Conservation (phyloP, 2,888 invertebrate genomes). For the Oeneis ivallda region DNA sequence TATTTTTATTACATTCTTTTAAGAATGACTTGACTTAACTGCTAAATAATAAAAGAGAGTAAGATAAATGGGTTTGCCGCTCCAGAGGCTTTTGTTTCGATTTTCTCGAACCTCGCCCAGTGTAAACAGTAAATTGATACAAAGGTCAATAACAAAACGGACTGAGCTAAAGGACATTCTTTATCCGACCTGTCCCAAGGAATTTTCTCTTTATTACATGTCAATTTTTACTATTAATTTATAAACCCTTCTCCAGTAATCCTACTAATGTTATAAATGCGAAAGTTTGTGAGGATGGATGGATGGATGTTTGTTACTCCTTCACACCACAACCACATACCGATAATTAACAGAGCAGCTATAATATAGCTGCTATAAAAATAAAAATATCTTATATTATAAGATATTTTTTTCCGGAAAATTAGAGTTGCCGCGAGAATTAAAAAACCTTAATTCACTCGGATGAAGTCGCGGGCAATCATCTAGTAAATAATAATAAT, state of each 20-base stretch:
- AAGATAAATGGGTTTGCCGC: conserved; percentile 36
- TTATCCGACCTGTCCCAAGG: conserved; percentile 12
- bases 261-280: too few relatives aligned
- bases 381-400: too few relatives aligned
- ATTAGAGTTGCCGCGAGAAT: too few relatives aligned
- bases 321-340: too few relatives aligned
- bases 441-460: too few relatives aligned
- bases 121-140: conserved; percentile 37
- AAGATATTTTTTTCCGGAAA: too few relatives aligned
- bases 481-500: too few relatives aligned
- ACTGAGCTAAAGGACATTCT: conserved; percentile 31
- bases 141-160: conserved; percentile 38
- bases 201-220: neutral
- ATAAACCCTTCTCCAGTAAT: neutral
- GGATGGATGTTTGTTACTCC: too few relatives aligned
- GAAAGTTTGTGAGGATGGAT: too few relatives aligned
- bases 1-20: conserved; percentile 34
- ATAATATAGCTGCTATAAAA: too few relatives aligned
- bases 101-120: conserved; percentile 23
- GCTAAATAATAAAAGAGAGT: conserved; percentile 40
- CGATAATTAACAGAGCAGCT: too few relatives aligned
- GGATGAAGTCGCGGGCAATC: too few relatives aligned
- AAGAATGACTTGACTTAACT: conserved; percentile 34
- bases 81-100: conserved; percentile 35
- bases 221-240: neutral